Percentiles rank a stretch among this genome's conserved stretches.
Evolutionary conservation across 2,113 vertebrate genomes (phyloP).

Genomic region (Bagarius yarrelli): DNA sequence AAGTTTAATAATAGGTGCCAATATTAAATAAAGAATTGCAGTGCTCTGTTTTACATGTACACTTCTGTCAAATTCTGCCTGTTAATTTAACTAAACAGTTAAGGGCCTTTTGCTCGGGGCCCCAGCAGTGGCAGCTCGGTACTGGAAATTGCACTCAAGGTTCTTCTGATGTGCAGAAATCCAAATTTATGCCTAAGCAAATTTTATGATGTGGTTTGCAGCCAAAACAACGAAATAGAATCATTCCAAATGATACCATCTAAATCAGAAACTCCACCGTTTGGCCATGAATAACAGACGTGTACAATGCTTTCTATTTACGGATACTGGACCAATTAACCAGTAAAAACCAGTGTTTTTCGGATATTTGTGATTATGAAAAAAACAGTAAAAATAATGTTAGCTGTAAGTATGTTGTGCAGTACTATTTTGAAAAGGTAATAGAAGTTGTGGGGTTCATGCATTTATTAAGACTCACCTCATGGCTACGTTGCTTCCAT

Average conservation of each 20-base stretch:
- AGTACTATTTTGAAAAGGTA: background rate
- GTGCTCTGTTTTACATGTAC: background rate
- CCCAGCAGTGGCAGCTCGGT: background rate
- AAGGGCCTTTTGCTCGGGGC: too few species aligned
- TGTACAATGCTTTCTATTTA: background rate
- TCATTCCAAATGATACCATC: background rate
- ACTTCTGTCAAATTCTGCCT: too few species aligned
- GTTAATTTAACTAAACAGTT: too few species aligned
- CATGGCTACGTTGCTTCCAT: conserved; percentile 98
- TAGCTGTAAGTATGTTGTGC: background rate
- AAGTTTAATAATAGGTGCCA: too few species aligned
- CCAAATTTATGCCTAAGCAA: too few species aligned
- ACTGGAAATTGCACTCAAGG: too few species aligned
- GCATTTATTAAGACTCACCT: conserved; percentile 73
- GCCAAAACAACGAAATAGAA: background rate
- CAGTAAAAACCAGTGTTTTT: background rate
- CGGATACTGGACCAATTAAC: background rate
- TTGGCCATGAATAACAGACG: background rate
- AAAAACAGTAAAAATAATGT: background rate
- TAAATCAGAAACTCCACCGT: background rate
- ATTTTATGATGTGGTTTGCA: background rate
- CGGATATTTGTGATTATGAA: background rate
- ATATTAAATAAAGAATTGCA: background rate
- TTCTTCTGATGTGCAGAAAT: too few species aligned
- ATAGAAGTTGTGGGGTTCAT: background rate